Conservation (phyloP, 2,797 vertebrate genomes). For the Agapornis canus region DNA sequence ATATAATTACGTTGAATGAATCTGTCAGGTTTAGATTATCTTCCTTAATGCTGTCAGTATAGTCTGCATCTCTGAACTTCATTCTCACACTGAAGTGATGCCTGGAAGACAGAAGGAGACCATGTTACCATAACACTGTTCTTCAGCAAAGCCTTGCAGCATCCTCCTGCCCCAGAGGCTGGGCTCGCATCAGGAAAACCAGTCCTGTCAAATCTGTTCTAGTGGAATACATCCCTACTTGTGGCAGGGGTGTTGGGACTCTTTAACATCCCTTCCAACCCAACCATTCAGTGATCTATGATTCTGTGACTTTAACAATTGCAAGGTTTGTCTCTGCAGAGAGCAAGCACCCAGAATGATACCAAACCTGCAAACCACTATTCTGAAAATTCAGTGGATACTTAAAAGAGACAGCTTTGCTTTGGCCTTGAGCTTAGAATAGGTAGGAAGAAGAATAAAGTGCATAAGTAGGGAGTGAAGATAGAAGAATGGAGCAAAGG, state of each 20-base stretch:
- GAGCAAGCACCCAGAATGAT: background rate
- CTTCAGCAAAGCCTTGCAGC: background rate
- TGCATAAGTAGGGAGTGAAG: background rate
- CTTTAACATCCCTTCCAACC: background rate
- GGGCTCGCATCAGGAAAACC: background rate
- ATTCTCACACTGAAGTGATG: background rate
- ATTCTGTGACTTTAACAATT: background rate
- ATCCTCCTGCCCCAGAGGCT: background rate
- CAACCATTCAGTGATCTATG: background rate
- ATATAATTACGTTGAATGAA: background rate
- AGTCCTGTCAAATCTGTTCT: background rate
- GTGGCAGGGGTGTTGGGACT: background rate
- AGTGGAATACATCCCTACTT: background rate
- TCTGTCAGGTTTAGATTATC: background rate
- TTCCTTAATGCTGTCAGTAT: background rate
- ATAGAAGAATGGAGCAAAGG: background rate
- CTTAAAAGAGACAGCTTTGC: background rate
- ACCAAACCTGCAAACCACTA: background rate
- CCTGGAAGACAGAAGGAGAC: background rate
- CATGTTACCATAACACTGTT: rapidly evolving
- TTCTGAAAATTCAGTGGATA: background rate
- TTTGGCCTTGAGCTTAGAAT: background rate
- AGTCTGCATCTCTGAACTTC: rapidly evolving
- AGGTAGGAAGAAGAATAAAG: background rate
- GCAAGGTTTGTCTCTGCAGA: background rate